phyloP scores from a whole-genome alignment of 2,888 invertebrate genomes.

The Nasonovia ribisnigri region DNA sequence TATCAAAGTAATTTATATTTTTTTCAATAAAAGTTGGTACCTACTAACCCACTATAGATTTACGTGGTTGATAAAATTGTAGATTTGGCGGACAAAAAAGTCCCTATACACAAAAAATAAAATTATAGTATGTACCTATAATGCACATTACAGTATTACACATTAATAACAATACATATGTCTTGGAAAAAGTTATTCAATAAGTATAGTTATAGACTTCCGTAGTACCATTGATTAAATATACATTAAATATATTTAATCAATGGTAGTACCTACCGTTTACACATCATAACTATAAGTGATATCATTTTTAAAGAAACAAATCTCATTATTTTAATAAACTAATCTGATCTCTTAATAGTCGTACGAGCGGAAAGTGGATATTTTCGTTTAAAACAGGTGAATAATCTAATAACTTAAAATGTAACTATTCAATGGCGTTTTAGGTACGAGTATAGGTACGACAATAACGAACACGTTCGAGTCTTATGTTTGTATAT shows the following conservation, averaged over 20 bases:
- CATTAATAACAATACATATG: too few relatives aligned
- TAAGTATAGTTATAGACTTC: too few relatives aligned
- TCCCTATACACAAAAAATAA: neutral
- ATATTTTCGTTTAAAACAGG: neutral
- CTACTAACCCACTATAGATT: neutral
- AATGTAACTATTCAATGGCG: neutral
- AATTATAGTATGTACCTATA: neutral
- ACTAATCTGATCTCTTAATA: neutral
- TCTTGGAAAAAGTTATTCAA: too few relatives aligned
- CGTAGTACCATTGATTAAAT: too few relatives aligned
- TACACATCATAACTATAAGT: too few relatives aligned
- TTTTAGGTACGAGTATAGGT: neutral
- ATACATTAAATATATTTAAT: too few relatives aligned
- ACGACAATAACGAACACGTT: neutral
- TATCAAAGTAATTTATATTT: neutral
- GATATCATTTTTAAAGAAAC: neutral
- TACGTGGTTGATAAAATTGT: neutral
- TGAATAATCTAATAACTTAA: neutral
- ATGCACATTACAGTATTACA: neutral
- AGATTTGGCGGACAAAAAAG: neutral
- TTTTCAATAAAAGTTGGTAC: neutral
- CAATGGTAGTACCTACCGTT: too few relatives aligned
- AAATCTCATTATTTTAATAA: neutral
- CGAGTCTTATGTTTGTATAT: neutral
- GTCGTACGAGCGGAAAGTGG: neutral